These are phyloP conservation scores for Lampris megalopsis DNA, from an alignment of 2,113 vertebrate genomes.

Conservation along the genomic window DNA sequence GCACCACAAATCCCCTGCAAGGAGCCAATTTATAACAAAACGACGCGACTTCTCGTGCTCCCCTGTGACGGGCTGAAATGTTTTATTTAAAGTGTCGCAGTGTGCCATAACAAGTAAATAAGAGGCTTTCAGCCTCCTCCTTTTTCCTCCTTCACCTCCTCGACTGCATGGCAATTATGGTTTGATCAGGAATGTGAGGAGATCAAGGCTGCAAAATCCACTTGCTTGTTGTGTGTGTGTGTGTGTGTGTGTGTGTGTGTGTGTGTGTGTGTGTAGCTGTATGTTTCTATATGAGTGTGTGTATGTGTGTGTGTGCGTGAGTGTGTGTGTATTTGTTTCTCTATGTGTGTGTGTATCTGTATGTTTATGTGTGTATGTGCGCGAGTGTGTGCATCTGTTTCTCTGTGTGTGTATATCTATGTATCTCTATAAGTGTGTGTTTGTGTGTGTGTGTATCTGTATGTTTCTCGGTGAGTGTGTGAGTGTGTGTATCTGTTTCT, in stretches of 20 bases:
- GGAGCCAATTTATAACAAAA: slow-evolving; percentile 31
- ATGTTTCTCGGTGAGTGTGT: no score
- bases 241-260: background rate
- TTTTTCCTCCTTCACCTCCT: background rate
- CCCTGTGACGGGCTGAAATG: slow-evolving; percentile 56
- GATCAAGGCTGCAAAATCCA: slow-evolving; percentile 22
- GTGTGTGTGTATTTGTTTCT: no score
- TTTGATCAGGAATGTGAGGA: slow-evolving; percentile 33
- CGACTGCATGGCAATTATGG: slow-evolving; percentile 34
- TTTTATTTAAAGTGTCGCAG: slow-evolving; percentile 74
- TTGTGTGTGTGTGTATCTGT: no score
- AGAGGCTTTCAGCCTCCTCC: slow-evolving; percentile 2
- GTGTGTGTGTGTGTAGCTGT: background rate
- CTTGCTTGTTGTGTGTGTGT: background rate
- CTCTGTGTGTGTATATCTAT: no score
- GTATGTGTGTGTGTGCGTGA: no score
- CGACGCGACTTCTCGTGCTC: slow-evolving; percentile 47
- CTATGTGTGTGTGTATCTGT: no score
- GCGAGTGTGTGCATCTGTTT: no score
- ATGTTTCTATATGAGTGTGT: no score
- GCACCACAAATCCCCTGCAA: slow-evolving; percentile 36
- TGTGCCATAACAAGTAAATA: slow-evolving; percentile 67
- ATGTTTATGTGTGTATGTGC: no score
- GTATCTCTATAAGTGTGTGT: no score
- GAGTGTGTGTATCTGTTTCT: no score